phyloP scores from a whole-genome alignment of 2,888 invertebrate species.

The Sycophila texana region DNA sequence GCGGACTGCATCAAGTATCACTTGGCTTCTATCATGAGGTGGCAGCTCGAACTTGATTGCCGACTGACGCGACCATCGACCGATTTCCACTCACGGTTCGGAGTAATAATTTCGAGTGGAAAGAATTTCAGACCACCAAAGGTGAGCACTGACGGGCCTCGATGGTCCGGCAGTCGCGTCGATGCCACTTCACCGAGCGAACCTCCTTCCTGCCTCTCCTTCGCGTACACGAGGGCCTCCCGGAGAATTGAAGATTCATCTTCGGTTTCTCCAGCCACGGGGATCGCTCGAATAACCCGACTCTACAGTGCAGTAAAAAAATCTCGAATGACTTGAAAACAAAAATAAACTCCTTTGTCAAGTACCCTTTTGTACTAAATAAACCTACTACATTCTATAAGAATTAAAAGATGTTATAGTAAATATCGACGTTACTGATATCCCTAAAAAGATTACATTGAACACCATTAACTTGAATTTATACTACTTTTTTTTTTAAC shows the following conservation, averaged over 20 bases:
- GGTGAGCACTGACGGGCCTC: conserved; percentile 62
- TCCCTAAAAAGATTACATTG: not conserved
- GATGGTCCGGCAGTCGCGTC: conserved; percentile 61
- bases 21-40: not conserved
- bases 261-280: conserved; percentile 65
- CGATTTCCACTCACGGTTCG: conserved; percentile 69
- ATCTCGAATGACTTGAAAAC: conserved; percentile 48
- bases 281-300: conserved; percentile 45
- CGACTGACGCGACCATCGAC: conserved; percentile 64
- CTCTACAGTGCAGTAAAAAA: conserved; percentile 49
- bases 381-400: conserved; percentile 25
- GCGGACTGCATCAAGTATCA: conserved; percentile 14
- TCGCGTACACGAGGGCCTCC: conserved; percentile 1
- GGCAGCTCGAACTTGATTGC: conserved; percentile 62
- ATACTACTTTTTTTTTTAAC: too few species aligned
- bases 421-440: conserved; percentile 9
- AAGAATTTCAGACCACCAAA: conserved; percentile 74
- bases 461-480: too few species aligned
- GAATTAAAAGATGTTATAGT: conserved; percentile 26
- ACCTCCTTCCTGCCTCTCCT: conserved; percentile 58
- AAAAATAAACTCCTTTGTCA: conserved; percentile 26
- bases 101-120: conserved; percentile 71
- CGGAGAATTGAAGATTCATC: conserved; percentile 71
- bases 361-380: conserved; percentile 1
- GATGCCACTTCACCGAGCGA: conserved; percentile 69